A percentile compares a stretch with the other conserved stretches of the same genome.
Evolutionary conservation across 2,113 vertebrate genomes (phyloP).

Genomic region (Seriola dumerili): DNA sequence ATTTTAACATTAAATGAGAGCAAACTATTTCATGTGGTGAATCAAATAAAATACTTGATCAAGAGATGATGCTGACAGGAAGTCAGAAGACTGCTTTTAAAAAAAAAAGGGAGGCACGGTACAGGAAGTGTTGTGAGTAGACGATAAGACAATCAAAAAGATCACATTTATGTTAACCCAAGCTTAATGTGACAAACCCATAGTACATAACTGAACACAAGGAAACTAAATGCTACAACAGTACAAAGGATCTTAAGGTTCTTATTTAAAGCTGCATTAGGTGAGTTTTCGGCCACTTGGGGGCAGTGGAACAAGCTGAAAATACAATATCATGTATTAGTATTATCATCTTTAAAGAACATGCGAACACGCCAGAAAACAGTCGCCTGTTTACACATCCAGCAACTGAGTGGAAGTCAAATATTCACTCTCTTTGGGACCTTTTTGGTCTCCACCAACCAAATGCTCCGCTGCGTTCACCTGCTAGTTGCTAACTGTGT

Average conservation of each 20-base stretch:
- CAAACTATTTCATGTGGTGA: constrained; percentile 24
- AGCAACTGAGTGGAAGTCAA: no score
- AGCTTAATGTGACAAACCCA: no score
- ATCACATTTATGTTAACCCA: no score
- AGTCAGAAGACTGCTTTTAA: constrained; percentile 17
- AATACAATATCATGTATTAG: not conserved
- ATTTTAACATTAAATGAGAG: constrained; percentile 36
- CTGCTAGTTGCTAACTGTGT: not conserved
- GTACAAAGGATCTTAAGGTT: no score
- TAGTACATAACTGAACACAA: no score
- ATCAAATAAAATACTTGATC: constrained; percentile 48
- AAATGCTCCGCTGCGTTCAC: not conserved
- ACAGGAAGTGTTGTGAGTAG: no score
- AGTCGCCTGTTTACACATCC: no score
- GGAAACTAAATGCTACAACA: no score
- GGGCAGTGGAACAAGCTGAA: not conserved
- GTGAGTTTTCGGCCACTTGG: not conserved
- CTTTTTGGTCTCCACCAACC: not conserved
- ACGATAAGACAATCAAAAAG: no score
- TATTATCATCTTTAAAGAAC: not conserved
- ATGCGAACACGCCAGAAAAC: no score
- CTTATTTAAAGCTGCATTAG: not conserved
- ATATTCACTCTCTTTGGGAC: not conserved
- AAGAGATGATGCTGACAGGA: constrained; percentile 19
- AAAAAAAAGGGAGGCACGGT: not conserved